Conservation (phyloP, 2,113 vertebrate species). For the Bubo scandiacus region DNA sequence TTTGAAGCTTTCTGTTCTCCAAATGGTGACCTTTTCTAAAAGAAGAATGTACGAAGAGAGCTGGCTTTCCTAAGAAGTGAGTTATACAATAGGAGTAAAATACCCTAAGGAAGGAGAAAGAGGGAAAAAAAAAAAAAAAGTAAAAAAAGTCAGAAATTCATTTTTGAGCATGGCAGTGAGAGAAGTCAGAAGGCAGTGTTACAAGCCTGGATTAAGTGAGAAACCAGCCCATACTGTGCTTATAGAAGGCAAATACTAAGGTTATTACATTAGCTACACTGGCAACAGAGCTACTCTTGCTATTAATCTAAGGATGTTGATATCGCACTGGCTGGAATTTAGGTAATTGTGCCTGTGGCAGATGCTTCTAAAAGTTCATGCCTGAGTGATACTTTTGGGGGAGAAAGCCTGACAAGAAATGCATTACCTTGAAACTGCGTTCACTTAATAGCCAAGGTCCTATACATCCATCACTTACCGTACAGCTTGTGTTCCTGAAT, state of each 20-base stretch:
- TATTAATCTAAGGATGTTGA: background rate
- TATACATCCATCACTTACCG: background rate
- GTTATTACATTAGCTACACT: background rate
- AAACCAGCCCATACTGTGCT: background rate
- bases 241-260: background rate
- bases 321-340: background rate
- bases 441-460: background rate
- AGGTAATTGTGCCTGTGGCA: background rate
- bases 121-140: too few relatives aligned
- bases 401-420: background rate
- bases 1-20: slow-evolving; percentile 21
- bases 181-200: background rate
- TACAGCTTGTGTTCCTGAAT: background rate
- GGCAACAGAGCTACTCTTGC: background rate
- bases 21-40: slow-evolving; percentile 23
- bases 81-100: background rate
- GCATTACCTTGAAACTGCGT: background rate
- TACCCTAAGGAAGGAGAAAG: background rate
- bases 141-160: background rate
- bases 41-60: background rate
- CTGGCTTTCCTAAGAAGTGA: background rate
- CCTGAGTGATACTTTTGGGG: background rate
- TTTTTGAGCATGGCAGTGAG: background rate
- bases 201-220: background rate
- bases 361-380: background rate